These are phyloP conservation scores for Perithous albicinctus DNA, from an alignment of 2,888 invertebrate genomes.

Conservation along the genomic window DNA sequence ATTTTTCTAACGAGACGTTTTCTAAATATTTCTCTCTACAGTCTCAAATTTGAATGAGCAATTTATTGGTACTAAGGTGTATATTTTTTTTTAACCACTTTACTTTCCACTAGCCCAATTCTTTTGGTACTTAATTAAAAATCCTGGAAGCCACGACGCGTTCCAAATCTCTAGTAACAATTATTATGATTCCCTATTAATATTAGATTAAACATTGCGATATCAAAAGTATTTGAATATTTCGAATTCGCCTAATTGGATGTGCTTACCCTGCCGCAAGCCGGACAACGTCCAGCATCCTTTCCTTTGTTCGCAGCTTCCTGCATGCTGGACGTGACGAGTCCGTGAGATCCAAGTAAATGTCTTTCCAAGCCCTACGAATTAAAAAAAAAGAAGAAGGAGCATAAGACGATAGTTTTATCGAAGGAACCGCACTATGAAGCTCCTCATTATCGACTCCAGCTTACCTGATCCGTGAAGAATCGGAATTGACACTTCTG, in stretches of 20 bases:
- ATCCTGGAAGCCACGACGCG: too few relatives aligned
- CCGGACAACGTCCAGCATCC: constrained; percentile 97
- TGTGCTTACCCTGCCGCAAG: constrained; percentile 94
- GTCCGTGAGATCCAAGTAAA: constrained; percentile 96
- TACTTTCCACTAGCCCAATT: too few relatives aligned
- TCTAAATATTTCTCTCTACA: too few relatives aligned
- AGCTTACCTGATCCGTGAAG: constrained; percentile 92
- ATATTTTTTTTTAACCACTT: too few relatives aligned
- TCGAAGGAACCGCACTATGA: background rate
- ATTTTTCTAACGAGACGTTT: too few relatives aligned
- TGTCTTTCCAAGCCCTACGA: constrained; percentile 97
- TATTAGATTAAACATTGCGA: constrained; percentile 2
- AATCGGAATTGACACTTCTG: constrained; percentile 98
- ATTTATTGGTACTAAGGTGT: too few relatives aligned
- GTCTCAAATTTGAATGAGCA: too few relatives aligned
- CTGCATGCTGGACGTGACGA: constrained; percentile 98
- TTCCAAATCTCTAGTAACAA: constrained; percentile 6
- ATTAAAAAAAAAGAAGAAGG: constrained; percentile 6
- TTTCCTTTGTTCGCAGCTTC: constrained; percentile 97
- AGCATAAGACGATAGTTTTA: background rate
- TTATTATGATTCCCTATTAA: constrained; percentile 25
- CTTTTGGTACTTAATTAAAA: too few relatives aligned
- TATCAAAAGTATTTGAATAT: background rate
- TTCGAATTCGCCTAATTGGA: background rate
- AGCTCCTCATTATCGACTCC: background rate